Base-by-base conservation (phyloP, 2,113 vertebrate genomes). In the Philantomba maxwellii region DNA sequence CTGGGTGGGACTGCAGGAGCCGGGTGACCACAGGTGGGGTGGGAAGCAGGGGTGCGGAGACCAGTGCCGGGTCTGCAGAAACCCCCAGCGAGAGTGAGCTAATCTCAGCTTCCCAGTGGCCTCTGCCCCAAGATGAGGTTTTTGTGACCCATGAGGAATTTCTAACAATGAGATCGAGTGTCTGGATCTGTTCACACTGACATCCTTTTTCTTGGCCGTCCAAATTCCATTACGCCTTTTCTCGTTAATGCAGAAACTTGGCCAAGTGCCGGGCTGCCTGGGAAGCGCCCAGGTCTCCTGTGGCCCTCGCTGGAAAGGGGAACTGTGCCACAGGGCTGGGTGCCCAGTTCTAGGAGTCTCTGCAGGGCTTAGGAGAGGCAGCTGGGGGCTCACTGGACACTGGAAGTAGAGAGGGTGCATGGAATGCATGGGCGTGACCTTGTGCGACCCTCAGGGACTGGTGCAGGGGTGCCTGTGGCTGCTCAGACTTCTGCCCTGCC, bases 161-260 rank as follows among this genome's bases (percentile, higher is more conserved):
- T 62, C 86, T 53, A 86, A 89, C 85, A 82, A 83, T 47, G 80
- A 53, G 77, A 47, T 3, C 1, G 13, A 87, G 94, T 58, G 62
- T 94, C 85, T 87, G 89, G 36, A 64, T 66, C 45, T 16, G 49
- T 58, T 70, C 92, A 39, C 0, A 16, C 86, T 28, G 75, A 94
- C 75, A 55, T 58, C 94, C 70, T 88, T 17, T 66, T 80, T 84
- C 57, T 64, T 16, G 0, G 13, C 64, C 1, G 1, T 62, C 64
- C 93, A 58, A 53, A 94, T 94, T 87, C 96, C 49, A 82, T 84
- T 5, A 89, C 47, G 80, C 89, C 85, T 82, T 70, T 89, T 70
- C 94, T 90, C 19, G n/a, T 51, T 55, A n/a, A 53, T 43, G 89
- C 64, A 82, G 92, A 89, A 87, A 43, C 0, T 7, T 14, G 0